Base-by-base conservation (phyloP, 2,113 vertebrate genomes). In the Gila orcuttii region DNA sequence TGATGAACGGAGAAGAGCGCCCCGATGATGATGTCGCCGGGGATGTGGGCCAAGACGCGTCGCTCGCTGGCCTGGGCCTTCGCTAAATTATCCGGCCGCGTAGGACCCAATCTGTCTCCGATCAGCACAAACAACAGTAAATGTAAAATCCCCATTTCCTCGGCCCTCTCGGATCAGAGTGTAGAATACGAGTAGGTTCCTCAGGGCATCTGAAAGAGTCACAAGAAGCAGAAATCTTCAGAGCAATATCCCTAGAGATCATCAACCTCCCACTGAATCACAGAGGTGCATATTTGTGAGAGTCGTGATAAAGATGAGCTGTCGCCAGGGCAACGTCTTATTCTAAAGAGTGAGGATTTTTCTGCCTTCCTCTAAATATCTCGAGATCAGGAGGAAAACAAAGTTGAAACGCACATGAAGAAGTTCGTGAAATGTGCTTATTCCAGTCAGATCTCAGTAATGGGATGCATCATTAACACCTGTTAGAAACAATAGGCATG, bases 1-100 rank as follows among this genome's bases (percentile, higher is more conserved):
- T 99, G 98, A 90, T 99, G 98, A 75, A 99, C 97, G 0, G 98
- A 99, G 92, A 99, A 99, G 45, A 99, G 93, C 33, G 98, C 98
- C 88, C 98, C 98, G 33, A 99, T 99, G 88, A 98, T 96, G 92
- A 99, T 95, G 94, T 99, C 98, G 8, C 98, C 98, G 0, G 97
- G 96, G 92, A 98, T 96, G 64, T 98, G 96, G 21, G 98, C 96
- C 90, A 99, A 92, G 85, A 99, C 96, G 45, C 98, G 93, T 84
- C 97, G 95, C 89, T 99, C 98, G 62, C 92, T 99, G 88, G 96
- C 95, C 93, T 99, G 97, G 89, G 96, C 97, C 23, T 90, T 92
- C 88, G 95, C 96, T 90, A 92, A 86, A 87, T 93, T 59, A 85
- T 91, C 85, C 10, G 92, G 87, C 86, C 94, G 95, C 78, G 93